These are phyloP conservation scores for Balaenoptera acutorostrata DNA, from an alignment of 2,113 vertebrate species.

Conservation along the genomic window DNA sequence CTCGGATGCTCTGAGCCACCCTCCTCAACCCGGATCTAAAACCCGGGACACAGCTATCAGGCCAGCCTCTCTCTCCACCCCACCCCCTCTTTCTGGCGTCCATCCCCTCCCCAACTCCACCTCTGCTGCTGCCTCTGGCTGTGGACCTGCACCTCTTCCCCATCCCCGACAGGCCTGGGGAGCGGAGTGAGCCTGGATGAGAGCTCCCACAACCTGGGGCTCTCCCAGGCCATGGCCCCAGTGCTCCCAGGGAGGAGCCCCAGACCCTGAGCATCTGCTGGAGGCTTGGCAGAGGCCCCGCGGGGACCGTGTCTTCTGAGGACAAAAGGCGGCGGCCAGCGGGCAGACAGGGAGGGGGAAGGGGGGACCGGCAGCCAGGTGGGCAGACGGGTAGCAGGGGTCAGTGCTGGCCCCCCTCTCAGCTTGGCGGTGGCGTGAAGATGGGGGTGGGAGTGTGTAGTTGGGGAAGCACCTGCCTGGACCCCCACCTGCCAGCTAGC, in stretches of 20 bases:
- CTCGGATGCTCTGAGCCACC: constrained; percentile 74
- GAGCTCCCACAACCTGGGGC: constrained; percentile 46
- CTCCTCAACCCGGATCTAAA: constrained; percentile 76
- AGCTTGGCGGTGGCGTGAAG: constrained; percentile 52
- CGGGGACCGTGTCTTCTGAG: constrained; percentile 69
- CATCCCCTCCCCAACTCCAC: constrained; percentile 71
- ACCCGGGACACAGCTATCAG: constrained; percentile 73
- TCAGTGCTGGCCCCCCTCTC: constrained; percentile 49
- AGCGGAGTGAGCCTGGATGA: constrained; percentile 59
- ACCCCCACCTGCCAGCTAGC: constrained; percentile 46
- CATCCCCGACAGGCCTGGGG: constrained; percentile 41
- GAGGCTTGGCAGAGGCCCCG: constrained; percentile 63
- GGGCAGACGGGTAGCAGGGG: constrained; percentile 15
- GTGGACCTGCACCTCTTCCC: constrained; percentile 63
- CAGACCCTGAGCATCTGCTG: constrained; percentile 66
- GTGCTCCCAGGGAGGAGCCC: constrained; percentile 61
- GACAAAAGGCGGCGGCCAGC: constrained; percentile 70
- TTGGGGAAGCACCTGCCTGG: constrained; percentile 45
- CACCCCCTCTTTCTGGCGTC: constrained; percentile 69
- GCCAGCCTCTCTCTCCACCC: constrained; percentile 72
- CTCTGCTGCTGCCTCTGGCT: constrained; percentile 66
- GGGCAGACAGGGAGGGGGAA: constrained; percentile 13
- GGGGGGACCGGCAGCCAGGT: neutral
- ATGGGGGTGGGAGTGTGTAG: constrained; percentile 58
- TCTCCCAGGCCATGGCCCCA: constrained; percentile 48